phyloP scores from a whole-genome alignment of 2,113 vertebrate genomes.

The Charadrius vociferus region DNA sequence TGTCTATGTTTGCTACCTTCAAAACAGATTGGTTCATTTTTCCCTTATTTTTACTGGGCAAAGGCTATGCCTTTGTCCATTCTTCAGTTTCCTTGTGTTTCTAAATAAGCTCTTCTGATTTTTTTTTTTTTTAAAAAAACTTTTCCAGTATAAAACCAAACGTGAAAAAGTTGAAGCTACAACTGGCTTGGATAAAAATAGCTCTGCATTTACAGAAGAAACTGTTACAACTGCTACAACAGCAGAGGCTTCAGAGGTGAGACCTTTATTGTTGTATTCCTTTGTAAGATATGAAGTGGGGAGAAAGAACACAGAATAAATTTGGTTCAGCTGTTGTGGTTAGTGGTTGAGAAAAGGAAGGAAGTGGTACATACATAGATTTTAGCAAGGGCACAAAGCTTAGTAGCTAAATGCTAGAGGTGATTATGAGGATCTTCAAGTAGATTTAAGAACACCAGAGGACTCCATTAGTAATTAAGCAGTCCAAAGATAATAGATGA shows the following conservation, averaged over 20 bases:
- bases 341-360: background rate
- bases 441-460: background rate
- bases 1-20: background rate
- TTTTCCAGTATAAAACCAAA: conserved; percentile 91
- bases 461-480: background rate
- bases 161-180: conserved; percentile 81
- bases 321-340: background rate
- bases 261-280: background rate
- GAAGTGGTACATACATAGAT: background rate
- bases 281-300: background rate
- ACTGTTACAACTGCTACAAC: conserved; percentile 70
- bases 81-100: background rate
- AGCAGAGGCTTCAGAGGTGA: conserved; percentile 73
- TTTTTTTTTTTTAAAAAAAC: background rate
- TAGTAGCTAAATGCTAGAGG: background rate
- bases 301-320: background rate
- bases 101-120: background rate
- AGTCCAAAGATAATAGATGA: background rate
- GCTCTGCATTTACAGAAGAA: conserved; percentile 12
- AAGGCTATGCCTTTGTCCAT: background rate
- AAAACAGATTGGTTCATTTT: background rate
- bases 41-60: background rate
- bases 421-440: background rate
- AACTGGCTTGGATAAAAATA: conserved; percentile 25
- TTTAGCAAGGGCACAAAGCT: background rate